Conservation (phyloP, 2,113 vertebrate genomes). For the Calidris pygmaea region DNA sequence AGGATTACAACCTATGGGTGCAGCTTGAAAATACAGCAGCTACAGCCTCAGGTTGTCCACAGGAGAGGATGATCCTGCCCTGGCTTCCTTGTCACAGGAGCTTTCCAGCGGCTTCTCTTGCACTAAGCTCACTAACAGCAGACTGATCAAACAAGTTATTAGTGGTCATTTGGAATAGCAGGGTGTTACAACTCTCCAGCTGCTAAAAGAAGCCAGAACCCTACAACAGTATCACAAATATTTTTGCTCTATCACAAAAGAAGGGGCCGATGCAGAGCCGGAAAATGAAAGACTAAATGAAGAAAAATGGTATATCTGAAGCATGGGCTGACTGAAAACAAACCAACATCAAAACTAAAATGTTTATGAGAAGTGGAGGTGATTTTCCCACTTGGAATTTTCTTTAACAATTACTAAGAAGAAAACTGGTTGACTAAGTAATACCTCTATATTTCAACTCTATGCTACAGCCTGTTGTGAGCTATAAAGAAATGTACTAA, state of each 20-base stretch:
- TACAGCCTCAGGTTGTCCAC: not conserved
- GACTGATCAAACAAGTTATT: not conserved
- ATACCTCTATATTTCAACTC: not conserved
- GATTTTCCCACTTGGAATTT: not conserved
- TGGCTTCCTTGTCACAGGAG: not conserved
- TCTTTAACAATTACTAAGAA: not conserved
- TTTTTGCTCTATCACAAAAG: not conserved
- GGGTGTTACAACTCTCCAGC: not conserved
- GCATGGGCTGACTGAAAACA: not conserved
- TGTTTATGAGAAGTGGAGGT: not conserved
- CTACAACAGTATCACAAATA: not conserved
- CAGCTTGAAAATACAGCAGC: not conserved
- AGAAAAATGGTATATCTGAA: not conserved
- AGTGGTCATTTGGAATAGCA: not conserved
- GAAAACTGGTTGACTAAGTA: not conserved
- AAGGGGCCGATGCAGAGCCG: not conserved
- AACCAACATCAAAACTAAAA: not conserved
- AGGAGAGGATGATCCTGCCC: not conserved
- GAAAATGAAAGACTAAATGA: not conserved
- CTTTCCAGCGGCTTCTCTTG: not conserved
- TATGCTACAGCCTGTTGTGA: not conserved
- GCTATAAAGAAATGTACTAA: not conserved
- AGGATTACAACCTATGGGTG: fast-evolving
- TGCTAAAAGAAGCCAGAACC: not conserved
- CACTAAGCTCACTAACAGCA: not conserved